A percentile compares a stretch with the other conserved stretches of the same genome.
Evolutionary conservation across 2,113 vertebrate species (phyloP).

Genomic region (Hydrochoerus hydrochaeris): DNA sequence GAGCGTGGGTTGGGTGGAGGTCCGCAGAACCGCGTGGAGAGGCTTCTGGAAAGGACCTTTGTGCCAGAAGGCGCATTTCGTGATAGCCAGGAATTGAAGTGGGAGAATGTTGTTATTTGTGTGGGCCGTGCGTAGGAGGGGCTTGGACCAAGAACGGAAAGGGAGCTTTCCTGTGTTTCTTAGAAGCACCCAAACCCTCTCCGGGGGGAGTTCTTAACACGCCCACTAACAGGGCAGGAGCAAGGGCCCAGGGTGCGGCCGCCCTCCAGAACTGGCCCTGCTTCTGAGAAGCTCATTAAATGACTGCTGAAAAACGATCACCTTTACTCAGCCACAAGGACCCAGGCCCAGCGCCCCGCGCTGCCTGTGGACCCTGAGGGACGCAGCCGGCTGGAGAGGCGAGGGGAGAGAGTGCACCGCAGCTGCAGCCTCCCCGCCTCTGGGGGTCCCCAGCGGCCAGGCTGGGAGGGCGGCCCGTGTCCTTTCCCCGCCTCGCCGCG

Average conservation of each 20-base stretch:
- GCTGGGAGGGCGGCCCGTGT: accelerated
- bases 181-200: not conserved
- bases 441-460: too few relatives aligned
- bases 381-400: too few relatives aligned
- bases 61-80: not conserved
- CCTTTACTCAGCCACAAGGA: not conserved
- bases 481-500: conserved; percentile 77
- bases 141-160: conserved; percentile 39
- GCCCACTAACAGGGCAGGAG: not conserved
- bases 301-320: not conserved
- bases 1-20: accelerated
- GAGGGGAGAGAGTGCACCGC: too few relatives aligned
- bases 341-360: too few relatives aligned
- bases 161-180: not conserved
- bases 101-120: not conserved
- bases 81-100: not conserved
- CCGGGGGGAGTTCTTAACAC: not conserved
- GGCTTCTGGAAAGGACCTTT: conserved; percentile 3
- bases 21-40: not conserved
- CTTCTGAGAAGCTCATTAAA: conserved; percentile 8
- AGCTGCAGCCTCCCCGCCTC: too few relatives aligned
- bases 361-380: too few relatives aligned
- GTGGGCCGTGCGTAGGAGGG: not conserved
- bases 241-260: not conserved
- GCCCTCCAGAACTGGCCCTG: not conserved